Percentiles rank a stretch among this genome's conserved stretches.
These are phyloP conservation scores for Indicator indicator DNA, from an alignment of 2,113 vertebrate genomes.

Conservation along the genomic window DNA sequence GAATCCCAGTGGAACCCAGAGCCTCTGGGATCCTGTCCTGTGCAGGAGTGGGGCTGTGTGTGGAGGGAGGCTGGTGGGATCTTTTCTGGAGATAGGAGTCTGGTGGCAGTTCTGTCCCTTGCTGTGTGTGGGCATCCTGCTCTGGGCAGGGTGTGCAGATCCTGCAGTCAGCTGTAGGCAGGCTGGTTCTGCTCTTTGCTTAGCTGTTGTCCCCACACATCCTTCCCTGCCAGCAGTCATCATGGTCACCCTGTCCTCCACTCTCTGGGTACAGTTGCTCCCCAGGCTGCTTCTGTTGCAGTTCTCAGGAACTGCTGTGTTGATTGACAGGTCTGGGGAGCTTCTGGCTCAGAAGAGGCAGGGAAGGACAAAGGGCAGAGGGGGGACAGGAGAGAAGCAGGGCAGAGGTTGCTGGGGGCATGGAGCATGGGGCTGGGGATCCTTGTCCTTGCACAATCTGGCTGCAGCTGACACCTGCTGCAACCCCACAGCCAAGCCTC, in stretches of 20 bases:
- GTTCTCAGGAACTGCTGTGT: neutral
- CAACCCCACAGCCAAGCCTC: neutral
- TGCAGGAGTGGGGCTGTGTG: rapidly evolving
- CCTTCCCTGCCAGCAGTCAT: neutral
- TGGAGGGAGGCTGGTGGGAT: neutral
- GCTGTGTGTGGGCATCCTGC: neutral
- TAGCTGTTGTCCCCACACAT: neutral
- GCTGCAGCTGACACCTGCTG: neutral
- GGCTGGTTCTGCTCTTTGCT: neutral
- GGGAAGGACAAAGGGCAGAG: neutral
- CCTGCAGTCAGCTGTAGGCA: neutral
- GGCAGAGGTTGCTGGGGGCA: neutral
- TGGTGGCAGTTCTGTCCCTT: neutral
- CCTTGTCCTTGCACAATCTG: neutral
- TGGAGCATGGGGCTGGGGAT: neutral
- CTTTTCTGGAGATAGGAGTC: neutral
- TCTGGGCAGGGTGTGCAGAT: neutral
- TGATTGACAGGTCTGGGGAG: neutral
- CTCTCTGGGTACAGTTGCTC: neutral
- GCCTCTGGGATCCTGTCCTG: neutral
- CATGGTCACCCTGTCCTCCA: neutral
- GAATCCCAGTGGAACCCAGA: neutral
- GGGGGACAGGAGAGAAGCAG: neutral
- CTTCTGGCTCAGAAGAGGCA: neutral
- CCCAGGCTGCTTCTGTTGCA: neutral